Conservation (phyloP, 2,888 invertebrate species). For the Petrophora chlorosata region DNA sequence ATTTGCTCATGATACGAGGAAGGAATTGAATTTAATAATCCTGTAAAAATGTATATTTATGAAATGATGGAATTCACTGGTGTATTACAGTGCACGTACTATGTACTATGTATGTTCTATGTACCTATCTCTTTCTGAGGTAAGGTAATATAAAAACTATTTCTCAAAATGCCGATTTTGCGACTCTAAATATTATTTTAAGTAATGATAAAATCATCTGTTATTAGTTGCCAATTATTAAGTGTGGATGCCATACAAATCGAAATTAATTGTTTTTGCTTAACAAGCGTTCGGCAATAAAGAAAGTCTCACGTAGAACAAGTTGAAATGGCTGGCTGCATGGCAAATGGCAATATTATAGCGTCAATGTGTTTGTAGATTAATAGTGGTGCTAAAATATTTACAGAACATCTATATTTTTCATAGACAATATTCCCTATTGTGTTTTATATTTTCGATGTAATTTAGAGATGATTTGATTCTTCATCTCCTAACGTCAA, state of each 20-base stretch:
- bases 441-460: constrained; percentile 64
- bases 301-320: constrained; percentile 10
- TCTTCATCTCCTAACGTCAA: constrained; percentile 68
- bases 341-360: constrained; percentile 11
- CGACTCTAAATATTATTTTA: too few relatives aligned
- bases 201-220: too few relatives aligned
- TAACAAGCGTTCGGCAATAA: neutral
- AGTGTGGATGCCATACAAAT: too few relatives aligned
- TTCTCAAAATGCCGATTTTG: too few relatives aligned
- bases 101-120: too few relatives aligned
- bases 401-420: constrained; percentile 60
- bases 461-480: constrained; percentile 66
- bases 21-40: constrained; percentile 21
- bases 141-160: too few relatives aligned
- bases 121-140: too few relatives aligned
- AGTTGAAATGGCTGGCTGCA: constrained; percentile 36
- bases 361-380: constrained; percentile 35
- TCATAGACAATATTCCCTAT: constrained; percentile 66
- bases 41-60: too few relatives aligned
- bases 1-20: constrained; percentile 23
- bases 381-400: constrained; percentile 77
- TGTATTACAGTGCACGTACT: too few relatives aligned
- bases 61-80: too few relatives aligned
- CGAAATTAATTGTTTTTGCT: too few relatives aligned
- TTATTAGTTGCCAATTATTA: too few relatives aligned